Base-by-base conservation (phyloP, 2,888 invertebrate genomes). In the Chesias legatella region DNA sequence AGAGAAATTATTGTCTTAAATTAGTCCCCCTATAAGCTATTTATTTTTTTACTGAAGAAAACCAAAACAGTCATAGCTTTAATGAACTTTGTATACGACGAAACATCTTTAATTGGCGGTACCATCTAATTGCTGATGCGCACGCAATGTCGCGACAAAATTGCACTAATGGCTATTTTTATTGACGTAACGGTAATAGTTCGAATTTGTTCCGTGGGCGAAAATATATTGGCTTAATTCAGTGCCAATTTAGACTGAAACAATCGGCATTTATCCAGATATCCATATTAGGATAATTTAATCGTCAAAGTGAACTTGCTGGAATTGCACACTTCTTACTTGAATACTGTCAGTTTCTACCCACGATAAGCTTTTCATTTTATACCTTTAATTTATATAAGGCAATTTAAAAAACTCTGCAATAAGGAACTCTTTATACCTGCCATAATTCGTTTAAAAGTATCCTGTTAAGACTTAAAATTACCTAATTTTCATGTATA, bases 121-220 rank as follows among this genome's bases (percentile, higher is more conserved):
- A 33, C 41, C 58, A 56, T 53, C 64, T 75, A 70, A 80, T 76
- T 77, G 79, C 48, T 36, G 59, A 58, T 44, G 48, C 53, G 53
- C 84, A 83, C 79, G 85, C 77, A 58, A 82, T 59, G 70, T 74
- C 70, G 69, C 75, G 62, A 69, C 72, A 66, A 68, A 76, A 77
- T 73, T 74, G 72, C 73, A 56, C 67, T 75, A 79, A 82, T 78
- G 67, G 71, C 53, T 63, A 60, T 63, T 67, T 72, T 72, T 67
- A 64, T 61, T 65, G 64, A 66, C 55, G 61, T 66, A 77, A 76
- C 73, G 63, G 71, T 60, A 24, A 7, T 34, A 22, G 10, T 54
- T 24, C 7, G 67, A 71, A 72, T 70, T 73, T 51, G 61, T 53
- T 59, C 51, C 52, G 82, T 78, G 74, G 81, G 80, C 75, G 77